Evolutionary conservation across 92 coral and sea anemone species (phyloP).

Genomic region (Isaurus tuberculatus): DNA sequence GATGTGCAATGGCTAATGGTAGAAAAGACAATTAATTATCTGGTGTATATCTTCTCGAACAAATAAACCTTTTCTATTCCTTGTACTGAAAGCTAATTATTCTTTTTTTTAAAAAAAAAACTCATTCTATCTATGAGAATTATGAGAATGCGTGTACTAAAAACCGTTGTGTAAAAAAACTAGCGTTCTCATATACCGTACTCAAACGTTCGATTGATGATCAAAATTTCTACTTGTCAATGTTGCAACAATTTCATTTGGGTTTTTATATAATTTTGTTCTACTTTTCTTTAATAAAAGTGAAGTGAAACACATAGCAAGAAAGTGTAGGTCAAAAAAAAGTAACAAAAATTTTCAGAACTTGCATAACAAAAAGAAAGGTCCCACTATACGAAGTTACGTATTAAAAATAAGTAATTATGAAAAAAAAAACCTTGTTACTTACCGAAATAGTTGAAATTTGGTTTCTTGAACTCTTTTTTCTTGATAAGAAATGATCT

Average conservation of each 20-base stretch:
- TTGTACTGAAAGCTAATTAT: too few relatives aligned
- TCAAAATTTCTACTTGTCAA: too few relatives aligned
- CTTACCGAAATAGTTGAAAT: slow-evolving; percentile 89
- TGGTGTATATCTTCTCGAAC: background rate
- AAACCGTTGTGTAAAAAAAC: too few relatives aligned
- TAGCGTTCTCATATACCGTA: too few relatives aligned
- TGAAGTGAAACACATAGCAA: too few relatives aligned
- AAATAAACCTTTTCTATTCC: background rate
- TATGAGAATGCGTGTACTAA: too few relatives aligned
- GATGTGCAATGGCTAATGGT: background rate
- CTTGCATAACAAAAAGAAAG: background rate
- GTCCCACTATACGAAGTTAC: background rate
- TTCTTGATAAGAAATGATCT: slow-evolving; percentile 97
- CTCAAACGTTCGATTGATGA: too few relatives aligned
- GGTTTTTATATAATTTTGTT: too few relatives aligned
- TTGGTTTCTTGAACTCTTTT: slow-evolving; percentile 92
- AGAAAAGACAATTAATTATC: background rate
- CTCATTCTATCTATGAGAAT: too few relatives aligned
- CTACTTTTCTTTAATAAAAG: too few relatives aligned
- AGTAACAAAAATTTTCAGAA: background rate
- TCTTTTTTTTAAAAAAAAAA: too few relatives aligned
- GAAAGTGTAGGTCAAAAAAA: background rate
- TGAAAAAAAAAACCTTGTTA: slow-evolving; percentile 11
- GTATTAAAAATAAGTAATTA: background rate
- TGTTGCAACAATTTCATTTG: too few relatives aligned